These are phyloP conservation scores for Liposcelis brunnea DNA, from an alignment of 2,888 invertebrate genomes.

Conservation along the genomic window DNA sequence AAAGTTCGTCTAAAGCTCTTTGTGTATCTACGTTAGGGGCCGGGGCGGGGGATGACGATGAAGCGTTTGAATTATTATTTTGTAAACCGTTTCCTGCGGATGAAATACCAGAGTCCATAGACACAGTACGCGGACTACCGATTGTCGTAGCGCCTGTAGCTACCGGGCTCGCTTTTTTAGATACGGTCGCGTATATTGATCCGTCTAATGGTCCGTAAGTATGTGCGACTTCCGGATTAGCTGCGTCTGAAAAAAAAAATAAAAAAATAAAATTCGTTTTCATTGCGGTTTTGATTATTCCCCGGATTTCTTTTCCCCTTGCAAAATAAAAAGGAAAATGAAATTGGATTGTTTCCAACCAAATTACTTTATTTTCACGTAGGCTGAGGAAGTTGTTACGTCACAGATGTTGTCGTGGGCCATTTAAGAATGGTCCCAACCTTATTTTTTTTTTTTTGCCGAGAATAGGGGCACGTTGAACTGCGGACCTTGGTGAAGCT, in stretches of 20 bases:
- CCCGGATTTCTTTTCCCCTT: too few relatives aligned
- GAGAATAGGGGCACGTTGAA: too few relatives aligned
- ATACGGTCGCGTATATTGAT: slow-evolving; percentile 59
- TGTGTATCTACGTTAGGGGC: slow-evolving; percentile 35
- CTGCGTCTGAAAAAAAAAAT: slow-evolving; percentile 28
- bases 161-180: slow-evolving; percentile 23
- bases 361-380: slow-evolving; percentile 5
- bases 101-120: slow-evolving; percentile 83
- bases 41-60: slow-evolving; percentile 26
- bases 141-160: slow-evolving; percentile 24
- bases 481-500: too few relatives aligned
- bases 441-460: background rate
- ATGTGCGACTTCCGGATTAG: slow-evolving; percentile 40
- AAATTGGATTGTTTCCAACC: background rate
- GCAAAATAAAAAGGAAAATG: background rate
- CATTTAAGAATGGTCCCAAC: slow-evolving; percentile 9
- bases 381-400: slow-evolving; percentile 13
- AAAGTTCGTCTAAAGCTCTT: slow-evolving; percentile 64
- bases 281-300: too few relatives aligned
- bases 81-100: slow-evolving; percentile 43
- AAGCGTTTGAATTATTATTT: slow-evolving; percentile 32
- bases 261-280: slow-evolving; percentile 9
- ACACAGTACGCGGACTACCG: slow-evolving; percentile 62
- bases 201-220: slow-evolving; percentile 79
- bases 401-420: slow-evolving; percentile 18